Percentiles rank a stretch among this genome's conserved stretches.
Evolutionary conservation across 2,888 invertebrate genomes (phyloP).

Genomic region (Acanthococcus lagerstroemiae): DNA sequence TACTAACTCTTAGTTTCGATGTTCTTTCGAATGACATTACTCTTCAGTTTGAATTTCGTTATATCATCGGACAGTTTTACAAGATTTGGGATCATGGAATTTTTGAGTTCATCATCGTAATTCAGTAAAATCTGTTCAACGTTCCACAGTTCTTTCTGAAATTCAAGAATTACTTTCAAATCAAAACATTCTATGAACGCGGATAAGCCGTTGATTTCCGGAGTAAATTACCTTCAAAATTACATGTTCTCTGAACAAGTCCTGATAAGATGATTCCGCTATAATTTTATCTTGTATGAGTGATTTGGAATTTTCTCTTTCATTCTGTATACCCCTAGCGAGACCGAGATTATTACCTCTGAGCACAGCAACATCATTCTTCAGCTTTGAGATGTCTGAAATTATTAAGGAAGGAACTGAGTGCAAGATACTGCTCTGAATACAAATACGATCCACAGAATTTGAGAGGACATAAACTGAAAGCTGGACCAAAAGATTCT

Average conservation of each 20-base stretch:
- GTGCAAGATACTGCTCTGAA: too few relatives aligned
- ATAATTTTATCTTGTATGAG: slow-evolving; percentile 5
- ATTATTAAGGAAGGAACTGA: too few relatives aligned
- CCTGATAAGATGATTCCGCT: background rate
- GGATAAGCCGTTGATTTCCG: too few relatives aligned
- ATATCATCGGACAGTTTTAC: slow-evolving; percentile 13
- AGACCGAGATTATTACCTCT: background rate
- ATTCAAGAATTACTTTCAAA: background rate
- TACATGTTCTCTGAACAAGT: background rate
- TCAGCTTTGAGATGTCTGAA: too few relatives aligned
- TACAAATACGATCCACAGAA: too few relatives aligned
- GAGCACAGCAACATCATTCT: too few relatives aligned
- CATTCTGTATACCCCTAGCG: slow-evolving; percentile 5
- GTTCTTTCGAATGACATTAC: background rate
- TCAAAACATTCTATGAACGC: background rate
- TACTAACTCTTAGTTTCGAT: background rate
- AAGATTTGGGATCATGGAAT: slow-evolving; percentile 13
- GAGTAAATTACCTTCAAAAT: background rate
- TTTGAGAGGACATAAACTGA: too few relatives aligned
- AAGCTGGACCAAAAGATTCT: too few relatives aligned
- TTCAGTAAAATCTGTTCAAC: background rate
- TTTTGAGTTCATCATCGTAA: background rate
- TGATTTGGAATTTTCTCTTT: background rate
- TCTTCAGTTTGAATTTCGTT: background rate
- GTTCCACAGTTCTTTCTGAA: background rate